Evolutionary conservation across 23 tunicate species (phyloP).

Genomic region (Styela clava): DNA sequence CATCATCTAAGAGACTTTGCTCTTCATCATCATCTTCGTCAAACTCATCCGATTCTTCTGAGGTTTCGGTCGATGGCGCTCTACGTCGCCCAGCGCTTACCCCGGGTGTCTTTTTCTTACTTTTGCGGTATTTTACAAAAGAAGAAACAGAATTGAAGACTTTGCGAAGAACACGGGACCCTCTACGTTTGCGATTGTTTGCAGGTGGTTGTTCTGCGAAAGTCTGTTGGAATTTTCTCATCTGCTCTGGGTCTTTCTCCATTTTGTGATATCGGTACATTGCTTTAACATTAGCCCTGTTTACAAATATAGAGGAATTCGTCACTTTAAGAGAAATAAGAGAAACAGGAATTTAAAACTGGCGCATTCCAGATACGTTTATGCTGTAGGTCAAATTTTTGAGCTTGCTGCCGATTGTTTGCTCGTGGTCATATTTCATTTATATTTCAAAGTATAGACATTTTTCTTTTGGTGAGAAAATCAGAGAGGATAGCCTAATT

Average conservation of each 20-base stretch:
- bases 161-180: neutral
- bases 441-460: too few relatives aligned
- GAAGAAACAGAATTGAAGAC: neutral
- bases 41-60: neutral
- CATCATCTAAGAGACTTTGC: neutral
- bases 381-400: too few relatives aligned
- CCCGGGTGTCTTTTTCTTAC: neutral
- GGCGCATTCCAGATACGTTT: too few relatives aligned
- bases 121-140: neutral
- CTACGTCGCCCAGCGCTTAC: slow-evolving; percentile 13
- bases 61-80: too few relatives aligned
- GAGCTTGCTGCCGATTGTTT: too few relatives aligned
- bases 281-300: neutral
- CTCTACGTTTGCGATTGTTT: neutral
- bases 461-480: too few relatives aligned
- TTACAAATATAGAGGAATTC: too few relatives aligned
- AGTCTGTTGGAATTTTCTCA: neutral
- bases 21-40: neutral
- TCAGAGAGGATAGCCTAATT: too few relatives aligned
- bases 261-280: neutral
- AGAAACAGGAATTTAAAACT: too few relatives aligned
- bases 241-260: neutral
- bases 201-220: neutral
- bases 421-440: too few relatives aligned
- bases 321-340: too few relatives aligned